Conservation (phyloP, 2,113 vertebrate genomes). For the Jacana jacana region DNA sequence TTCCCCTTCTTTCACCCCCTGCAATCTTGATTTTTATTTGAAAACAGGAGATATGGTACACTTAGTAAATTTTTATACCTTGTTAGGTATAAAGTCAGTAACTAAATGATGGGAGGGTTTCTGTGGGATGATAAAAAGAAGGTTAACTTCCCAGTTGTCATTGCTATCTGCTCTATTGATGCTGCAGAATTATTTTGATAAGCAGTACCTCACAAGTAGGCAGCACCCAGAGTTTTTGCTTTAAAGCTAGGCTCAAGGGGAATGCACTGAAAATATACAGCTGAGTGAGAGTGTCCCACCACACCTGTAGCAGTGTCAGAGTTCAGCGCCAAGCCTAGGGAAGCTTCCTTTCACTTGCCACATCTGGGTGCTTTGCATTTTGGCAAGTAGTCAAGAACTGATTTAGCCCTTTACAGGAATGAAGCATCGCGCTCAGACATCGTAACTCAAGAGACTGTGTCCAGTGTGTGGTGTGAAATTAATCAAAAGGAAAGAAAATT, state of each 20-base stretch:
- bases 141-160: neutral
- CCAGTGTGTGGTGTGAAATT: constrained; percentile 67
- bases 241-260: neutral
- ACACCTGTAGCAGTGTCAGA: neutral
- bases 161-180: neutral
- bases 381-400: constrained; percentile 22
- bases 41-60: neutral
- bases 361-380: constrained; percentile 41
- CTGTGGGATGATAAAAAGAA: neutral
- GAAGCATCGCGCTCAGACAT: constrained; percentile 21
- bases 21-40: neutral
- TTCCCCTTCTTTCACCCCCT: neutral
- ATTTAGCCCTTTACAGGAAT: constrained; percentile 52
- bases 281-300: neutral
- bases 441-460: constrained; percentile 47
- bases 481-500: constrained; percentile 73
- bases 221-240: neutral
- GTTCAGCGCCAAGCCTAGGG: neutral
- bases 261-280: neutral
- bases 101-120: neutral
- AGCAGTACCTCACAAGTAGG: neutral
- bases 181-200: neutral
- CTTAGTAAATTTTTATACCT: neutral
- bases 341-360: constrained; percentile 9
- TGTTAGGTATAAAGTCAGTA: neutral